Percentiles rank a stretch among this genome's conserved stretches.
These are phyloP conservation scores for Hormiphora californensis DNA, from an alignment of 37 sponge, comb jelly and placozoan genomes.

Conservation along the genomic window DNA sequence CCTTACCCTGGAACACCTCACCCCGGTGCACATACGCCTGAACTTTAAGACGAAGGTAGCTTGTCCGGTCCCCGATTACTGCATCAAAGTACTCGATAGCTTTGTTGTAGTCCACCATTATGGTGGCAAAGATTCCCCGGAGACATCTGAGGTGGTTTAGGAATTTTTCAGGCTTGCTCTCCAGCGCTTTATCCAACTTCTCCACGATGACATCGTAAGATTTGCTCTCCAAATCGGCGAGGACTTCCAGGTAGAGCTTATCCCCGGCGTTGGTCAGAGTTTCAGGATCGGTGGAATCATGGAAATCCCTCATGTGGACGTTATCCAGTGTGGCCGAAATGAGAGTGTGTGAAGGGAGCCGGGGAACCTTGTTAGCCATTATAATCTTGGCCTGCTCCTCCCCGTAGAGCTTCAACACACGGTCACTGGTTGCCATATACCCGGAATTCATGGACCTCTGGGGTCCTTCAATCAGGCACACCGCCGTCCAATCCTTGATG, in stretches of 20 bases:
- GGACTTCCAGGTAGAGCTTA: background rate
- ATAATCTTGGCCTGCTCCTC: slow-evolving; percentile 22
- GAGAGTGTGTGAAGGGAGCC: slow-evolving; percentile 22
- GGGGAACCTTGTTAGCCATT: background rate
- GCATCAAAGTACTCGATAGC: background rate
- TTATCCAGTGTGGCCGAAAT: slow-evolving; percentile 17
- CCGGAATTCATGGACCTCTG: slow-evolving; percentile 44
- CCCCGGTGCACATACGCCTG: slow-evolving; percentile 33
- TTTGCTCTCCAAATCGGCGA: background rate
- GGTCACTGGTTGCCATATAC: slow-evolving; percentile 51
- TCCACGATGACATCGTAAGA: background rate
- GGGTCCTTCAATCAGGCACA: slow-evolving; percentile 44
- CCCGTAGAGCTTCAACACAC: slow-evolving; percentile 5
- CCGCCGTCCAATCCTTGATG: slow-evolving; percentile 50
- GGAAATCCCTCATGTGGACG: slow-evolving; percentile 52
- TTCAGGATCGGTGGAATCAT: background rate
- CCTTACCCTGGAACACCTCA: slow-evolving; percentile 35
- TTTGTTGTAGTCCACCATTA: slow-evolving; percentile 12
- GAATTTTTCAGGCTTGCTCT: background rate
- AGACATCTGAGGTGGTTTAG: slow-evolving; percentile 16
- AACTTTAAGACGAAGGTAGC: slow-evolving; percentile 25
- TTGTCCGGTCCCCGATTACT: background rate
- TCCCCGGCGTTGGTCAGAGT: background rate
- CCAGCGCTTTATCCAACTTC: background rate
- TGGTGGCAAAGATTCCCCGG: slow-evolving; percentile 15